Percentiles rank a stretch among this genome's conserved stretches.
Evolutionary conservation across 2,113 vertebrate species (phyloP).

Genomic region (Daboia siamensis): DNA sequence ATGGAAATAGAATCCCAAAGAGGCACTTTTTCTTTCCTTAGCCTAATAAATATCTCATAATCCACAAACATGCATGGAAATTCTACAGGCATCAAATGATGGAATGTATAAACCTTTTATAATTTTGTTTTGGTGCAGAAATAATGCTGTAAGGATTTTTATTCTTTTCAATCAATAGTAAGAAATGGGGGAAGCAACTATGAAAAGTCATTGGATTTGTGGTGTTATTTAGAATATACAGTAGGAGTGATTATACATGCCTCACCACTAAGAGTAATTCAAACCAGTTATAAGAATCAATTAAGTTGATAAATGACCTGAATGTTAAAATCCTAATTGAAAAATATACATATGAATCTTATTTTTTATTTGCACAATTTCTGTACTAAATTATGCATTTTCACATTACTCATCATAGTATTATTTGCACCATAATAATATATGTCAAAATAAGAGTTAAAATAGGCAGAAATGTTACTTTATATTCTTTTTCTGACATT

Average conservation of each 20-base stretch:
- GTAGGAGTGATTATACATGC: background rate
- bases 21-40: background rate
- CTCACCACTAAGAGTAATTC: background rate
- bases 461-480: background rate
- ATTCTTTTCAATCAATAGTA: background rate
- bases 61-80: background rate
- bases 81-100: background rate
- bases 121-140: background rate
- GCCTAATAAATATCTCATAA: background rate
- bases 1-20: background rate
- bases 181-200: background rate
- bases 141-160: background rate
- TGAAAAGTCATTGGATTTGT: background rate
- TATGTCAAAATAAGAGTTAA: background rate
- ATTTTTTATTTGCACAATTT: background rate
- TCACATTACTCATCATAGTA: background rate
- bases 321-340: constrained; percentile 14
- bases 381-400: background rate
- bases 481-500: constrained; percentile 14
- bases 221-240: background rate
- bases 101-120: background rate
- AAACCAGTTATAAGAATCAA: background rate
- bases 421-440: background rate
- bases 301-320: constrained; percentile 2
- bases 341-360: background rate